Evolutionary conservation across 1,140 invertebrate species (phyloP).

Genomic region (Mizuhopecten yessoensis): DNA sequence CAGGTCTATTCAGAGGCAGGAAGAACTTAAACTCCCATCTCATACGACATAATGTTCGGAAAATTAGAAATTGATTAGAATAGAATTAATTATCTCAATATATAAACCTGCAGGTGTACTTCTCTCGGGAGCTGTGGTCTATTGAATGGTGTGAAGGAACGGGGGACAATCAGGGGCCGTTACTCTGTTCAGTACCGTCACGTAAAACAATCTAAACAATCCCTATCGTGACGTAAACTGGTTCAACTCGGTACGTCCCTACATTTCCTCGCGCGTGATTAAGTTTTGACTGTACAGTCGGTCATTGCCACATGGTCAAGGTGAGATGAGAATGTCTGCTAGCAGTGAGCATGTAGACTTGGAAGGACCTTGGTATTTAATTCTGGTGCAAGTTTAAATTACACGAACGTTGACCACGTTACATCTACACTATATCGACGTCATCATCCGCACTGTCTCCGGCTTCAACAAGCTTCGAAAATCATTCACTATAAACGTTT

Average conservation of each 20-base stretch:
- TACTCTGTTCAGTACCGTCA: neutral
- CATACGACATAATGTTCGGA: slow-evolving; percentile 18
- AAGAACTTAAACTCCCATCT: slow-evolving; percentile 34
- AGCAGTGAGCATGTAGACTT: neutral
- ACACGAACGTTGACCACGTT: no score
- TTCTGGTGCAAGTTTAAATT: no score
- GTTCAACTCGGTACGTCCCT: neutral
- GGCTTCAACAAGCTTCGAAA: no score
- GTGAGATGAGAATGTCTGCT: neutral
- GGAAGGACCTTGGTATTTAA: neutral
- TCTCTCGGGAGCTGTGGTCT: neutral
- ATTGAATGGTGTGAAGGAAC: neutral
- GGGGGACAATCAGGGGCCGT: neutral
- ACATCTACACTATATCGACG: no score
- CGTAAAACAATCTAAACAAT: neutral
- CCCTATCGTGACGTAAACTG: neutral
- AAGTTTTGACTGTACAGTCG: neutral
- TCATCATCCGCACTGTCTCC: no score
- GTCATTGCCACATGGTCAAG: neutral
- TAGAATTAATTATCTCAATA: slow-evolving; percentile 17
- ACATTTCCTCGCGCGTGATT: no score
- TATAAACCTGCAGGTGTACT: neutral
- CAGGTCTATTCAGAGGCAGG: neutral
- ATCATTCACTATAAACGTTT: no score
- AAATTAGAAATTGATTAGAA: slow-evolving; percentile 40